Percentiles rank a stretch among this genome's conserved stretches.
phyloP scores from a whole-genome alignment of 2,797 vertebrate species.

The Fringilla coelebs region DNA sequence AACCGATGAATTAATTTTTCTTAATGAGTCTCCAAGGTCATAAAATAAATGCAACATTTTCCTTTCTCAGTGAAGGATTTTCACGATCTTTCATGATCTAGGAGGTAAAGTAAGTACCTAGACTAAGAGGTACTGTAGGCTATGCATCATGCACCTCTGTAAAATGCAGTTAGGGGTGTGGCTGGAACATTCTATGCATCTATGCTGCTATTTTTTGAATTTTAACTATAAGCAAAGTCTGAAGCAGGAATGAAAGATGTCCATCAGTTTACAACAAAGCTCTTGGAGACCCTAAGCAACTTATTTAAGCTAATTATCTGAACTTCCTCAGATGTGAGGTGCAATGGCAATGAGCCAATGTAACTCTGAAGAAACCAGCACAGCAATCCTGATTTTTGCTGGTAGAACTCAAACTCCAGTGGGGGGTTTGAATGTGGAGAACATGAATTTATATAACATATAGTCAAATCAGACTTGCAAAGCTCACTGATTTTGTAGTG shows the following conservation, averaged over 20 bases:
- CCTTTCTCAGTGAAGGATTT: not conserved
- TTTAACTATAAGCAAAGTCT: not conserved
- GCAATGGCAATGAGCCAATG: not conserved
- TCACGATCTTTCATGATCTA: not conserved
- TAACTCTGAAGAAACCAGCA: not conserved
- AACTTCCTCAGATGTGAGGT: not conserved
- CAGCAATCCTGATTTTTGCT: not conserved
- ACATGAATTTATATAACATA: not conserved
- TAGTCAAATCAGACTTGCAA: not conserved
- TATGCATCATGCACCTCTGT: not conserved
- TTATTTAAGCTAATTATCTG: not conserved
- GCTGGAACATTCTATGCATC: not conserved
- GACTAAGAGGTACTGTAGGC: not conserved
- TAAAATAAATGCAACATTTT: not conserved
- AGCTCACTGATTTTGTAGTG: not conserved
- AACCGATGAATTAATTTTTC: not conserved
- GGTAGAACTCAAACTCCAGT: not conserved
- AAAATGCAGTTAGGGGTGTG: not conserved
- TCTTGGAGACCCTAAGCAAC: not conserved
- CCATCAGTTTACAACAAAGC: not conserved
- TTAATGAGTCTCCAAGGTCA: not conserved
- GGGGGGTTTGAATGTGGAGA: not conserved
- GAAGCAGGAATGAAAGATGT: not conserved
- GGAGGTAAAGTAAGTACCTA: not conserved
- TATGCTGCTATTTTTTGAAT: not conserved